Evolutionary conservation across 2,888 invertebrate genomes (phyloP).

Genomic region (Euplexia lucipara): DNA sequence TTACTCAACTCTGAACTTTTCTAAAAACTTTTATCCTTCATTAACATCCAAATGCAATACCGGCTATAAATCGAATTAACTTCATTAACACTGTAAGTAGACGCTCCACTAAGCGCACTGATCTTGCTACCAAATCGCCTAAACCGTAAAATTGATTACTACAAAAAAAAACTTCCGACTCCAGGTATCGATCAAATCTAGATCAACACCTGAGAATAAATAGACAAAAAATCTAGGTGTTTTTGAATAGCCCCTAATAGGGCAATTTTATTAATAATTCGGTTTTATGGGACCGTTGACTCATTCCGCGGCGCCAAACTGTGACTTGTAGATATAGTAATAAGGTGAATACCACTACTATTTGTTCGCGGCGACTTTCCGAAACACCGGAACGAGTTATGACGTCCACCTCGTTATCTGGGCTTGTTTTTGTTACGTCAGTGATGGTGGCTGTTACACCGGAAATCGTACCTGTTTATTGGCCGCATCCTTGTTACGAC

Average conservation of each 20-base stretch:
- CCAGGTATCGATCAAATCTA: constrained; percentile 44
- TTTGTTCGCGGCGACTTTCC: constrained; percentile 63
- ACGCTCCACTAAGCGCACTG: constrained; percentile 40
- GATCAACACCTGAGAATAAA: constrained; percentile 28
- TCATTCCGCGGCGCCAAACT: constrained; percentile 77
- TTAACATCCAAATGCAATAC: constrained; percentile 49
- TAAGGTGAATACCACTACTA: constrained; percentile 71
- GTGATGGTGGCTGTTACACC: constrained; percentile 72
- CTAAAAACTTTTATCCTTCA: constrained; percentile 41
- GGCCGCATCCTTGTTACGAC: constrained; percentile 76
- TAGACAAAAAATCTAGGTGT: constrained; percentile 52
- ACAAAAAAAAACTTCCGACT: constrained; percentile 20
- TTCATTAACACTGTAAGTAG: constrained; percentile 58
- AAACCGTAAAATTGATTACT: constrained; percentile 41
- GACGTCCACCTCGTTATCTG: constrained; percentile 68
- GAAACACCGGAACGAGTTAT: constrained; percentile 68
- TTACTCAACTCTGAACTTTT: constrained; percentile 39
- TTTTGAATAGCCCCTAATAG: constrained; percentile 70
- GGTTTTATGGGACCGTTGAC: constrained; percentile 77
- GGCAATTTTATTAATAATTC: constrained; percentile 73
- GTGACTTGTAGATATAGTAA: constrained; percentile 76
- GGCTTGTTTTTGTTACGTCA: constrained; percentile 73
- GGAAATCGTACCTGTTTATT: constrained; percentile 85
- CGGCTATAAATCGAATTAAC: constrained; percentile 51
- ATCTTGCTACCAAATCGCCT: constrained; percentile 48